A percentile compares a stretch with the other conserved stretches of the same genome.
These are phyloP conservation scores for Gobio occitaniae DNA, from an alignment of 2,797 vertebrate genomes.

Conservation along the genomic window DNA sequence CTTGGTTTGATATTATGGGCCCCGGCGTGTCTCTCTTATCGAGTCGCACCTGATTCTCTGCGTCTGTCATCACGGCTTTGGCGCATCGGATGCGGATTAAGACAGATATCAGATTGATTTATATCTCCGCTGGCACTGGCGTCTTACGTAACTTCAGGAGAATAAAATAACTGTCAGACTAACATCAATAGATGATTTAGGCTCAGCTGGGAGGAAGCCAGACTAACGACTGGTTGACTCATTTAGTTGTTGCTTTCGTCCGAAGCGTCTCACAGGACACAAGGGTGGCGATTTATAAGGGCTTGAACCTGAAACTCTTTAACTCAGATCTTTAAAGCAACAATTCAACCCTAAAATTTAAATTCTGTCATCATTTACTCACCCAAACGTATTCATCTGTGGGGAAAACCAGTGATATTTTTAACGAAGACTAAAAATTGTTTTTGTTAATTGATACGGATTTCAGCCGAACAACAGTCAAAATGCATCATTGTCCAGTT, in stretches of 20 bases:
- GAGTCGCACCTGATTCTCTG: slow-evolving; percentile 47
- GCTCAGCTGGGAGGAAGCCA: slow-evolving; percentile 1
- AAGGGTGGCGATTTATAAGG: background rate
- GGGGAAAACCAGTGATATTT: background rate
- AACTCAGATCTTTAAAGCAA: background rate
- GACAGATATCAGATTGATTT: slow-evolving; percentile 51
- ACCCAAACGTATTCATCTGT: background rate
- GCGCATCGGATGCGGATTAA: slow-evolving; percentile 46
- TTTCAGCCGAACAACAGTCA: too few species aligned
- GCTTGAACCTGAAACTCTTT: background rate
- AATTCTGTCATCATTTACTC: slow-evolving; percentile 1
- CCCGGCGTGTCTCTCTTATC: background rate
- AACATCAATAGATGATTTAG: slow-evolving; percentile 19
- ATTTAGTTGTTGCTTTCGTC: background rate
- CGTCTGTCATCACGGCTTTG: slow-evolving; percentile 30
- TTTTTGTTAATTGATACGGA: background rate
- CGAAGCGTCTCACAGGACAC: background rate
- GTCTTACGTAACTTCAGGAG: slow-evolving; percentile 59
- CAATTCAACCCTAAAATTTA: background rate
- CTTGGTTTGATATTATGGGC: slow-evolving; percentile 5
- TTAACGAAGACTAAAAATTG: background rate
- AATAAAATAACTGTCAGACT: slow-evolving; percentile 41
- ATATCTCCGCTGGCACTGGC: slow-evolving; percentile 63
- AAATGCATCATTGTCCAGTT: too few species aligned
- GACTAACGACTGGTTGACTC: background rate